phyloP scores from a whole-genome alignment of 2,113 vertebrate species.

The Aegithalos caudatus region DNA sequence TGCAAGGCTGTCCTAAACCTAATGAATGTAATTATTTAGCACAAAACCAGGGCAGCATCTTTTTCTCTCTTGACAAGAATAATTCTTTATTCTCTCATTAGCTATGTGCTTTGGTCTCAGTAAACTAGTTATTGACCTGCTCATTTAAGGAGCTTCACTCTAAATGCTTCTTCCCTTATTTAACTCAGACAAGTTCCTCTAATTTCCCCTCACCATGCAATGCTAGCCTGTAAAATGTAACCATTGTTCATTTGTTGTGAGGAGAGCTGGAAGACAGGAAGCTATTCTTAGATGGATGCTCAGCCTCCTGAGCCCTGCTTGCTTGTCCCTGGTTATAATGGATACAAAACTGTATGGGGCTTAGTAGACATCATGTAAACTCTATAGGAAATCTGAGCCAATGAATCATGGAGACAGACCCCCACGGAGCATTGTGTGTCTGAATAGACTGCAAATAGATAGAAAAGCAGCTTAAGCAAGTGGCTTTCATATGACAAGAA shows the following conservation, averaged over 20 bases:
- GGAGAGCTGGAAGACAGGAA: slow-evolving; percentile 65
- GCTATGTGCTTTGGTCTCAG: slow-evolving; percentile 73
- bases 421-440: slow-evolving; percentile 75
- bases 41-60: slow-evolving; percentile 72
- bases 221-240: slow-evolving; percentile 66
- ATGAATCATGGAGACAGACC: slow-evolving; percentile 77
- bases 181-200: slow-evolving; percentile 72
- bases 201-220: slow-evolving; percentile 62
- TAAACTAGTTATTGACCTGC: slow-evolving; percentile 82
- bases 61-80: slow-evolving; percentile 76
- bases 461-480: slow-evolving; percentile 73
- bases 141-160: slow-evolving; percentile 75
- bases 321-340: slow-evolving; percentile 77
- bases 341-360: slow-evolving; percentile 80
- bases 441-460: slow-evolving; percentile 79
- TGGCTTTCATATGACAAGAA: slow-evolving; percentile 69
- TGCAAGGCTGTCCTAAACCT: slow-evolving; percentile 72
- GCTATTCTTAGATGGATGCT: slow-evolving; percentile 73
- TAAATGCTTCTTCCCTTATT: slow-evolving; percentile 76
- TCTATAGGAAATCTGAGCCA: slow-evolving; percentile 78
- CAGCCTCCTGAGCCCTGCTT: slow-evolving; percentile 71
- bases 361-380: slow-evolving; percentile 79
- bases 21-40: slow-evolving; percentile 83
- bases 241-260: slow-evolving; percentile 73
- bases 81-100: slow-evolving; percentile 82